These are phyloP conservation scores for Charaxes varanes DNA, from an alignment of 1,140 invertebrate genomes.

Conservation along the genomic window DNA sequence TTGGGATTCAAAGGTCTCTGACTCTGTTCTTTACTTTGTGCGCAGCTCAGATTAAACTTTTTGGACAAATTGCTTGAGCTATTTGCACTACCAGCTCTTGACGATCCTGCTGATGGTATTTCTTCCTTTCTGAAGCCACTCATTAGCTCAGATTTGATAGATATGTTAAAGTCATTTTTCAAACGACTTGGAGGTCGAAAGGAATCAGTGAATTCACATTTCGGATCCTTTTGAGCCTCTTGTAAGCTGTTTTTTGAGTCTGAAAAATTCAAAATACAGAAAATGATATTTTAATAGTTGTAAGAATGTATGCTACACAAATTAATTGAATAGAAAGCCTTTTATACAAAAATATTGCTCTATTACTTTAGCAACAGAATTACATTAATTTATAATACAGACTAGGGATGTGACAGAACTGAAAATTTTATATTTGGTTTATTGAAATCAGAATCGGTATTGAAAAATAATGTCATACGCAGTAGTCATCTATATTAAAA, in stretches of 20 bases:
- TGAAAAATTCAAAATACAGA: constrained; percentile 23
- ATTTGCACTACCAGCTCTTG: constrained; percentile 53
- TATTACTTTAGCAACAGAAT: too few species aligned
- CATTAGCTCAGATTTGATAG: constrained; percentile 59
- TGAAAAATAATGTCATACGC: too few species aligned
- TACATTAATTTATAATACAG: background rate
- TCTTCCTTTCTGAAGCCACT: constrained; percentile 47
- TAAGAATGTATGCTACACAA: too few species aligned
- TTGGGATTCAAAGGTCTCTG: constrained; percentile 50
- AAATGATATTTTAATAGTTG: background rate
- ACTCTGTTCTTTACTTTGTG: constrained; percentile 25
- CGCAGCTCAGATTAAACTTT: constrained; percentile 44
- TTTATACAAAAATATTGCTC: too few species aligned
- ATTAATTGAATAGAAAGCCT: too few species aligned
- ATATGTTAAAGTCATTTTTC: constrained; percentile 66
- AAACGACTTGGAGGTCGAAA: constrained; percentile 53
- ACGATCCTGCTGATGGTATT: constrained; percentile 33
- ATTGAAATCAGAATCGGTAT: too few species aligned
- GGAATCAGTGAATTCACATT: constrained; percentile 46
- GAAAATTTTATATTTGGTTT: too few species aligned
- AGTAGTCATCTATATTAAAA: too few species aligned
- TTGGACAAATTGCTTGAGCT: constrained; percentile 63
- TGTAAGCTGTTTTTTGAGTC: constrained; percentile 35
- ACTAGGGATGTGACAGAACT: constrained; percentile 3
- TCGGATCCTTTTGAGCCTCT: constrained; percentile 35